Conservation (phyloP, 2,888 invertebrate genomes). For the Zygothrica quintamaculata region DNA sequence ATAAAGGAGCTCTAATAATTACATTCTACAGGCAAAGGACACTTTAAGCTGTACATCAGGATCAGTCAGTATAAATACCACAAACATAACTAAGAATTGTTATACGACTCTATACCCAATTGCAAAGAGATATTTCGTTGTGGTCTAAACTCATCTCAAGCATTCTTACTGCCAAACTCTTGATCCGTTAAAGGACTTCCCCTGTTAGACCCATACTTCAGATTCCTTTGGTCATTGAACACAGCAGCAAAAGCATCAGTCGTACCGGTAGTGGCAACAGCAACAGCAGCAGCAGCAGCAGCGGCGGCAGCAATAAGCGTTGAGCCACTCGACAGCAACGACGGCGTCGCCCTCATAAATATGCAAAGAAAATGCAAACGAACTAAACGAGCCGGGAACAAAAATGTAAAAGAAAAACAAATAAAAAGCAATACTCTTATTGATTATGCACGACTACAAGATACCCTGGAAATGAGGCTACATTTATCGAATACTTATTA, state of each 20-base stretch:
- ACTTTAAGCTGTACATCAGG: not conserved
- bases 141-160: not conserved
- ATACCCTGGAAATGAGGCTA: not conserved
- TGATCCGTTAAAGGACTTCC: slow-evolving; percentile 41
- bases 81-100: too few relatives aligned
- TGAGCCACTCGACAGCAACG: slow-evolving; percentile 12
- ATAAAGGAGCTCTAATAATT: not conserved
- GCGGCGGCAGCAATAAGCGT: slow-evolving; percentile 14
- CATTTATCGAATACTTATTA: too few relatives aligned
- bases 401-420: slow-evolving; percentile 13
- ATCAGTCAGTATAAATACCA: too few relatives aligned
- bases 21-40: not conserved
- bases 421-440: not conserved
- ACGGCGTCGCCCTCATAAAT: slow-evolving; percentile 64
- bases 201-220: slow-evolving; percentile 8
- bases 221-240: slow-evolving; percentile 55
- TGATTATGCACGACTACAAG: not conserved
- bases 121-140: not conserved
- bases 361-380: slow-evolving; percentile 74
- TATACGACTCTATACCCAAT: not conserved
- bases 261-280: slow-evolving; percentile 13
- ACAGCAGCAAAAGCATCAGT: slow-evolving; percentile 22
- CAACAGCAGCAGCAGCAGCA: not conserved
- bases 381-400: slow-evolving; percentile 53
- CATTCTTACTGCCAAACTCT: slow-evolving; percentile 44